These are phyloP conservation scores for Trachelipus rathkii DNA, from an alignment of 1,140 invertebrate genomes.

Conservation along the genomic window DNA sequence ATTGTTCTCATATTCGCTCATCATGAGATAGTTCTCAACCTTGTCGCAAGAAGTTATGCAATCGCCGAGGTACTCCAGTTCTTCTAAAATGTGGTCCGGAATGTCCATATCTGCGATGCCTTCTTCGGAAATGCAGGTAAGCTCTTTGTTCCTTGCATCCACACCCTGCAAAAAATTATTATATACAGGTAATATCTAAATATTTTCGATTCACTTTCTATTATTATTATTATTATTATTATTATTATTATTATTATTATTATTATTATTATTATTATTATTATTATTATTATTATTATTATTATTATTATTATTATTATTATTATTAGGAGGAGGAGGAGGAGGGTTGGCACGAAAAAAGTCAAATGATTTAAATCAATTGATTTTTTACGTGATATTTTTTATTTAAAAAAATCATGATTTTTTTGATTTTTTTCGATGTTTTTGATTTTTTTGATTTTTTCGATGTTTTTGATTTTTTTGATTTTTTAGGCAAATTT, in stretches of 20 bases:
- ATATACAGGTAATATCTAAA: background rate
- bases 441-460: too few relatives aligned
- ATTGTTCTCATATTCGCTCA: conserved; percentile 82
- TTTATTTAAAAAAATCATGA: too few relatives aligned
- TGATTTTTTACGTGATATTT: too few relatives aligned
- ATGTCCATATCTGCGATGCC: conserved; percentile 77
- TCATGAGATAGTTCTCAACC: conserved; percentile 80
- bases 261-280: background rate
- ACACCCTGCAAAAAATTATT: conserved; percentile 7
- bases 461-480: too few relatives aligned
- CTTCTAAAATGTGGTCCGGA: conserved; percentile 73
- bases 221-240: background rate
- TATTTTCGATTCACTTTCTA: background rate
- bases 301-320: too few relatives aligned
- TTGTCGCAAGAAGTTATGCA: conserved; percentile 85
- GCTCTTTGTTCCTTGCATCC: conserved; percentile 53
- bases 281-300: too few relatives aligned
- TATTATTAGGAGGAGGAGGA: too few relatives aligned
- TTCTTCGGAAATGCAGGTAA: conserved; percentile 82
- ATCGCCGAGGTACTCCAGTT: conserved; percentile 66
- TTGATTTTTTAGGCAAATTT: too few relatives aligned
- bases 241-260: background rate
- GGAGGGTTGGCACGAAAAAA: too few relatives aligned
- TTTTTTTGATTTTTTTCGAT: too few relatives aligned
- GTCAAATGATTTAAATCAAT: too few relatives aligned